These are phyloP conservation scores for Cerastoderma edule DNA, from an alignment of 2,888 invertebrate genomes.

Conservation along the genomic window DNA sequence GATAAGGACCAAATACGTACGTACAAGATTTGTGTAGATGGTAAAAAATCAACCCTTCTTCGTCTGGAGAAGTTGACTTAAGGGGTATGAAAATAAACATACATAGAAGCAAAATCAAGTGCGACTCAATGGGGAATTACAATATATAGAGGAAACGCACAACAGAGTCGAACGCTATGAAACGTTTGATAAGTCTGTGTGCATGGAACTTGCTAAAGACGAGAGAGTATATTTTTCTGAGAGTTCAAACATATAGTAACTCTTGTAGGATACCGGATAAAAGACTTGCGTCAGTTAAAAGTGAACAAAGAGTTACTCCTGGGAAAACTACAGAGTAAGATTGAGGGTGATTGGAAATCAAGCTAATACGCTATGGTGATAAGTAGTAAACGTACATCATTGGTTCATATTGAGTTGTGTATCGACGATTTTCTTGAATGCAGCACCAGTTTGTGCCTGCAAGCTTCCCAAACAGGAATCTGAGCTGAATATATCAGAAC, in stretches of 20 bases:
- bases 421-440: slow-evolving; percentile 30
- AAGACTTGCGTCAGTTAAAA: slow-evolving; percentile 35
- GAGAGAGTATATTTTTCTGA: too few relatives aligned
- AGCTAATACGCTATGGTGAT: slow-evolving; percentile 42
- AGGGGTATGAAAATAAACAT: slow-evolving; percentile 43
- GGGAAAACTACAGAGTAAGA: slow-evolving; percentile 23
- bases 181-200: slow-evolving; percentile 3
- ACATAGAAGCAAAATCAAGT: slow-evolving; percentile 23
- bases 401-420: slow-evolving; percentile 38
- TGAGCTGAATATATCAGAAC: too few relatives aligned
- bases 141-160: slow-evolving; percentile 2
- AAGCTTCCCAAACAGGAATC: too few relatives aligned
- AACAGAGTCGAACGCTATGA: slow-evolving; percentile 4
- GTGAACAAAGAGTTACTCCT: slow-evolving; percentile 39
- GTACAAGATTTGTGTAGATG: slow-evolving; percentile 53
- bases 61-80: slow-evolving; percentile 40
- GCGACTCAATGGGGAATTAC: slow-evolving; percentile 3
- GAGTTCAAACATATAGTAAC: too few relatives aligned
- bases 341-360: slow-evolving; percentile 36
- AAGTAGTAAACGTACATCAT: slow-evolving; percentile 34
- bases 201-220: background rate
- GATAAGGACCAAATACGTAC: slow-evolving; percentile 29
- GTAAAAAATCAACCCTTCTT: slow-evolving; percentile 50
- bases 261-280: slow-evolving; percentile 30
- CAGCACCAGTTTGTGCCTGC: too few relatives aligned